Percentiles rank a stretch among this genome's conserved stretches.
phyloP scores from a whole-genome alignment of 2,888 invertebrate species.

The Cephus nigrinus region DNA sequence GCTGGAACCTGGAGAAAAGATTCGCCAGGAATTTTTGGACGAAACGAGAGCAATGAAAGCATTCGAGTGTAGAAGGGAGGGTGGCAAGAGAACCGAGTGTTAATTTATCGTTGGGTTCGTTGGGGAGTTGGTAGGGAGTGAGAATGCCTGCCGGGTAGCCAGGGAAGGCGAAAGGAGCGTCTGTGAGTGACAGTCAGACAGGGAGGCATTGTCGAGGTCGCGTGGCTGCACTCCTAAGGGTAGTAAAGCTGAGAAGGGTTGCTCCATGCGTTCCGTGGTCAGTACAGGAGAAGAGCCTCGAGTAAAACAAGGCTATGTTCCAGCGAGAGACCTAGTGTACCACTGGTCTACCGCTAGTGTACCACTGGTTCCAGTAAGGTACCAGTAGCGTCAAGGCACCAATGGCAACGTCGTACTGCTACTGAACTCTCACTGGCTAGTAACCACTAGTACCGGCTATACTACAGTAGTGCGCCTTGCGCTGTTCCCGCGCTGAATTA shows the following conservation, averaged over 20 bases:
- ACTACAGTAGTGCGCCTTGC: constrained; percentile 48
- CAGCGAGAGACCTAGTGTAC: background rate
- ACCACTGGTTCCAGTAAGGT: background rate
- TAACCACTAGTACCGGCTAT: background rate
- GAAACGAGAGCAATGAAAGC: background rate
- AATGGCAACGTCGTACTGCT: background rate
- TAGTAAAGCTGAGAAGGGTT: background rate
- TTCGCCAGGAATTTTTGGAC: background rate
- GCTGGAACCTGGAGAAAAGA: background rate
- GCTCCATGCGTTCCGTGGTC: background rate
- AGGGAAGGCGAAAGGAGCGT: constrained; percentile 25
- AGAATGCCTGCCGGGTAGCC: background rate
- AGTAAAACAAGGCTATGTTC: constrained; percentile 20
- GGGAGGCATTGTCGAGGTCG: constrained; percentile 21
- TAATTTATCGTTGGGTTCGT: constrained; percentile 43
- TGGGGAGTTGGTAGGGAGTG: background rate
- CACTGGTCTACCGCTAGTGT: background rate
- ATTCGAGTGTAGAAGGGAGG: background rate
- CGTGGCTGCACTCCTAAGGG: constrained; percentile 11
- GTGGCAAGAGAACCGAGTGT: constrained; percentile 24
- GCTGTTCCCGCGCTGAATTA: constrained; percentile 64
- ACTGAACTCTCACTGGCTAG: background rate
- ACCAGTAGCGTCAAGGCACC: background rate
- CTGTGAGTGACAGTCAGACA: constrained; percentile 43
- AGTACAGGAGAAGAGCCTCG: background rate